Conservation (phyloP, 2,797 vertebrate species). For the Eulemur albifrons region DNA sequence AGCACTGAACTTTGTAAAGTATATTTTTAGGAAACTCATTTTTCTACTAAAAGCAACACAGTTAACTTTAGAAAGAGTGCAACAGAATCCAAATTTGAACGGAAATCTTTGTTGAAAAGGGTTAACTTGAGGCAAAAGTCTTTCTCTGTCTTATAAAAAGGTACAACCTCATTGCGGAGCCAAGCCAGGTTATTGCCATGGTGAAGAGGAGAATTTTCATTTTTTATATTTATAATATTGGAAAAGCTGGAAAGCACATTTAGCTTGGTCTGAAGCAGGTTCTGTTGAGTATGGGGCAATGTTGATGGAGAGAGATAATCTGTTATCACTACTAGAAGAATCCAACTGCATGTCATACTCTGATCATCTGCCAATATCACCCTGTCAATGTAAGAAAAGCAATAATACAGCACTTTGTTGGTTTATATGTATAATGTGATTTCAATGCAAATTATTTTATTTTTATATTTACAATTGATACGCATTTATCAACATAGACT, state of each 20-base stretch:
- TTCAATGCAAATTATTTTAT: background rate
- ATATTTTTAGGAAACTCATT: slow-evolving; percentile 72
- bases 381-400: background rate
- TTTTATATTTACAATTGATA: background rate
- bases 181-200: background rate
- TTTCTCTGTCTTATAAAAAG: background rate
- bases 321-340: background rate
- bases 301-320: background rate
- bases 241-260: background rate
- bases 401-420: background rate
- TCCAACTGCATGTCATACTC: too few relatives aligned
- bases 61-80: slow-evolving; percentile 60
- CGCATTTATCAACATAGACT: background rate
- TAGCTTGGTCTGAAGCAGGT: background rate
- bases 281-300: background rate
- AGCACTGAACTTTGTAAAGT: slow-evolving; percentile 59
- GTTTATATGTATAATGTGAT: background rate
- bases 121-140: background rate
- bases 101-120: slow-evolving; percentile 59
- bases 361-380: background rate
- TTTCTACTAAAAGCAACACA: slow-evolving; percentile 35
- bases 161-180: background rate
- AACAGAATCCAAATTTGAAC: slow-evolving; percentile 75
- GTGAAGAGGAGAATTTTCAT: background rate
- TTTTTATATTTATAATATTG: background rate